phyloP scores from a whole-genome alignment of 2,113 vertebrate species.

The Macrotus californicus region DNA sequence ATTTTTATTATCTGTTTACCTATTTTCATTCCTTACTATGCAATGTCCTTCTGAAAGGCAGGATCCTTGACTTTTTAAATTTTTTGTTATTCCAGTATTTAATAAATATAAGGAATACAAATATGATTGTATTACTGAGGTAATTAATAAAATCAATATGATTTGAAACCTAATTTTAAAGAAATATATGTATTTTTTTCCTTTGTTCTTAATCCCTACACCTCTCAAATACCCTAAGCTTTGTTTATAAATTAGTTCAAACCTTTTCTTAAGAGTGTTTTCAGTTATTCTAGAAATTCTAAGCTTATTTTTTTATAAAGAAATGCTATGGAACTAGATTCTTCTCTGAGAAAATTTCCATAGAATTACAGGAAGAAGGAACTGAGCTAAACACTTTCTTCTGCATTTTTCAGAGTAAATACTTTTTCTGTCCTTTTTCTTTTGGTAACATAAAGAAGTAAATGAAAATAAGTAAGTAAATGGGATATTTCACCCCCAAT shows the following conservation, averaged over 20 bases:
- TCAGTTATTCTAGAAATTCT: background rate
- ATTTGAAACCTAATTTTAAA: background rate
- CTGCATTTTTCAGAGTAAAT: slow-evolving; percentile 31
- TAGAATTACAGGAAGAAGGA: background rate
- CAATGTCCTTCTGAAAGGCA: slow-evolving; percentile 10
- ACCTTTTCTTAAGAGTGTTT: background rate
- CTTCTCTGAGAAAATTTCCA: slow-evolving; percentile 1
- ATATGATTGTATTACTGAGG: background rate
- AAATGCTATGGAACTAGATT: background rate
- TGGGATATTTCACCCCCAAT: background rate
- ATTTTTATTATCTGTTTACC: slow-evolving; percentile 38
- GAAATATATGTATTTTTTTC: background rate
- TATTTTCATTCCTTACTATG: background rate
- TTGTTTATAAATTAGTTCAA: background rate
- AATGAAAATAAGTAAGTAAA: background rate
- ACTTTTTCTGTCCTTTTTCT: background rate
- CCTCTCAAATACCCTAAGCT: background rate
- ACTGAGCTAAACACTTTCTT: background rate
- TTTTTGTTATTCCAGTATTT: background rate
- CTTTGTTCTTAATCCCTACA: background rate
- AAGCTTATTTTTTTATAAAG: background rate
- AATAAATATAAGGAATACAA: background rate
- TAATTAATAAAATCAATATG: background rate
- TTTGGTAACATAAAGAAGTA: background rate
- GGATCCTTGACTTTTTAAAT: background rate